Evolutionary conservation across 2,113 vertebrate species (phyloP).

Genomic region (Amphiprion ocellaris): DNA sequence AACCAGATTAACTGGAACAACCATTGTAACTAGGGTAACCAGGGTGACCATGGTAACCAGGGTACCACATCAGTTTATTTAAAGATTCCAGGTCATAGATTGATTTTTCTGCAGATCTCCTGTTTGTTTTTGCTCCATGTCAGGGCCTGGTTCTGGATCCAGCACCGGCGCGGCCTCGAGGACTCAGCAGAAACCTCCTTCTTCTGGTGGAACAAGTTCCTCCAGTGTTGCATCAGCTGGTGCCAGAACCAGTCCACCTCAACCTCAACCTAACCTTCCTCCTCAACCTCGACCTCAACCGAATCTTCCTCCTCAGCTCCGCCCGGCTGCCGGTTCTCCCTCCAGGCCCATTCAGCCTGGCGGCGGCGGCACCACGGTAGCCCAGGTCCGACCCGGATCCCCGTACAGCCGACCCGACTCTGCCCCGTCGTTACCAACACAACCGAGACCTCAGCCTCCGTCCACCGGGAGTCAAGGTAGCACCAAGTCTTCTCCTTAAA

Average conservation of each 20-base stretch:
- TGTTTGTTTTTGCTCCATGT: too few relatives aligned
- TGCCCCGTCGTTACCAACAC: not conserved
- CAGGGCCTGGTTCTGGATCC: conserved; percentile 50
- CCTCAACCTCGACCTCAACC: not conserved
- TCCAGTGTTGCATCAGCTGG: conserved; percentile 2
- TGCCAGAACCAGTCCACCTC: conserved; percentile 20
- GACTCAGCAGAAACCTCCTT: conserved; percentile 25
- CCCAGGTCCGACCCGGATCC: not conserved
- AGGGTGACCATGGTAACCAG: not conserved
- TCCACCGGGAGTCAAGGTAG: conserved; percentile 45
- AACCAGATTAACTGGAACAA: too few relatives aligned
- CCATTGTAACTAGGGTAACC: too few relatives aligned
- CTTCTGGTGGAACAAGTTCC: not conserved
- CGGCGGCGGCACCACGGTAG: rapidly evolving
- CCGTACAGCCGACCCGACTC: conserved; percentile 13
- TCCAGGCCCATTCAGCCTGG: conserved; percentile 26
- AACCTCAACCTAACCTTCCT: not conserved
- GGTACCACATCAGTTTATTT: too few relatives aligned
- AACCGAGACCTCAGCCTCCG: conserved; percentile 26
- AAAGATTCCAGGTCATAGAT: too few relatives aligned
- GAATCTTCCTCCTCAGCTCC: not conserved
- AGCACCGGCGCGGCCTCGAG: not conserved
- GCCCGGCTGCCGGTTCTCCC: not conserved
- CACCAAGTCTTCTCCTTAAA: too few relatives aligned
- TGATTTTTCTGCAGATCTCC: too few relatives aligned